Evolutionary conservation across 2,113 vertebrate species (phyloP), one percentile per base, ranked within the genome.

Genomic region (Oryzias curvinotus): DNA sequence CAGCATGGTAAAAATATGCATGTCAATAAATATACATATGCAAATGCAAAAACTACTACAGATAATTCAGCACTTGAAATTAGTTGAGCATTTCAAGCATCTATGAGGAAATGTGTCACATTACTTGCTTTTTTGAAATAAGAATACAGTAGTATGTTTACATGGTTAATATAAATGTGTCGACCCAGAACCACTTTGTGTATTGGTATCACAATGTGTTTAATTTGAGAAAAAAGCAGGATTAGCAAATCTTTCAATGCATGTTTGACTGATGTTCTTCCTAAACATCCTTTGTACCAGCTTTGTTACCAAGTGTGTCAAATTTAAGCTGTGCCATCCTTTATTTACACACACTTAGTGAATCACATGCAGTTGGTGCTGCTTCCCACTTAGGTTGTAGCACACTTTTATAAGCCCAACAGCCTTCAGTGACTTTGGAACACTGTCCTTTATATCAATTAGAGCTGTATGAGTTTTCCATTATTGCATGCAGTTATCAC

Each of bases 401-500:
- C 69, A 67, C 60, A 73, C 66, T 69, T 56, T 74, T 17, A 36
- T 17, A 60, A 57, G 58, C 43, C 59, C 80, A 64, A 58, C 56
- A 80, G 78, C 77, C 79, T 61, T 68, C 52, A 65, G 66, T 73
- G 73, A 62, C 73, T 82, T 78, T 68, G 51, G 63, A 43, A 67
- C 64, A 47, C 62, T 67, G 80, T 82, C 75, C 52, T 80, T 65
- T 78, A 44, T 78, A 80, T 82, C 78, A 85, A 78, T 86, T 89
- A 85, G 58, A 65, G 71, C 41, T 47, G 21, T 56, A 57, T 71
- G 60, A 73, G 64, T 73, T 64, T 82, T 57, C 61, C 58, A 68
- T 83, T 76, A 76, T 65, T 66, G 61, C 15, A 26, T 71, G 51
- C 50, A 53, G 26, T 60, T 50, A 64, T 74, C 60, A 66, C 68